These are phyloP conservation scores for Psilanteris sp. DNA, from an alignment of 1,140 invertebrate genomes.

Conservation along the genomic window DNA sequence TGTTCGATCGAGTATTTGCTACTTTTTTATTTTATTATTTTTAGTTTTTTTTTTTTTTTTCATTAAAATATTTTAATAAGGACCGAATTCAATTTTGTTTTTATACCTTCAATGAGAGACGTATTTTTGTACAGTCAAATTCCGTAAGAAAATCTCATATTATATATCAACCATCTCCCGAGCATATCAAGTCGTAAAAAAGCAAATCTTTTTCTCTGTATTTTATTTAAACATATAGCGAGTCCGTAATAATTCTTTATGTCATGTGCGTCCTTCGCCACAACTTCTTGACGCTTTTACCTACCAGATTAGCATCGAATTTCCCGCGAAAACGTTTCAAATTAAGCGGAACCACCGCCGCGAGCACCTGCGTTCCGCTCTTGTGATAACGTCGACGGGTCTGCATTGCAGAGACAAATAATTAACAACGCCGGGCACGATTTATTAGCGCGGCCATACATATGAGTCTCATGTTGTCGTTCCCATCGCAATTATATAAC, in stretches of 20 bases:
- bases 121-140: conserved; percentile 12
- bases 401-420: conserved; percentile 56
- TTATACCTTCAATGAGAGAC: conserved; percentile 31
- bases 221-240: conserved; percentile 45
- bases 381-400: conserved; percentile 56
- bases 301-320: conserved; percentile 66
- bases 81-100: conserved; percentile 24
- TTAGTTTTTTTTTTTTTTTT: not conserved
- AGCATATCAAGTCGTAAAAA: conserved; percentile 50
- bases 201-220: conserved; percentile 49
- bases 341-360: conserved; percentile 64
- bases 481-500: conserved; percentile 38
- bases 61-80: conserved; percentile 35
- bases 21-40: not conserved
- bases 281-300: conserved; percentile 56
- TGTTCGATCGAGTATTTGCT: too few species aligned
- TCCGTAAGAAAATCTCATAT: conserved; percentile 42
- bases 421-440: conserved; percentile 53
- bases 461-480: conserved; percentile 48
- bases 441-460: conserved; percentile 51
- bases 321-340: conserved; percentile 66
- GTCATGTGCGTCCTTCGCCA: conserved; percentile 28
- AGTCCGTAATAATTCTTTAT: conserved; percentile 61
- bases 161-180: conserved; percentile 30
- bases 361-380: conserved; percentile 56